Percentiles rank a stretch among this genome's conserved stretches.
Evolutionary conservation across 1,140 invertebrate species (phyloP).

Genomic region (Drosophila albomicans): DNA sequence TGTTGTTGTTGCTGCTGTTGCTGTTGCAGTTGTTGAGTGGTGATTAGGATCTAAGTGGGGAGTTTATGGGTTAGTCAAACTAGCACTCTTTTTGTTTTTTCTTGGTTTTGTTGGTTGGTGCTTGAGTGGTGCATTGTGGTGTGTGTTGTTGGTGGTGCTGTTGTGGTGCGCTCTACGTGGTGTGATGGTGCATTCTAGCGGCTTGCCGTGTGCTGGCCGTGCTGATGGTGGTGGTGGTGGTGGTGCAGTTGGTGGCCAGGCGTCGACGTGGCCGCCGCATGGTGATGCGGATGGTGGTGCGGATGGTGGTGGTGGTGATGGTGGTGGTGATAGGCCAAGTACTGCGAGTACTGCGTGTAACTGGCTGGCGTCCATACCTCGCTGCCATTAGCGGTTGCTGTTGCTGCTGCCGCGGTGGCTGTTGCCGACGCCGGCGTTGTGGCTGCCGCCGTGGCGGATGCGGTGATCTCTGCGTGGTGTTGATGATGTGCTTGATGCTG

Average conservation of each 20-base stretch:
- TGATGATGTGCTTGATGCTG: slow-evolving; percentile 57
- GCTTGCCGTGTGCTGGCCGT: slow-evolving; percentile 66
- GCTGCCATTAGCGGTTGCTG: slow-evolving; percentile 59
- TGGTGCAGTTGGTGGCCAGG: slow-evolving; percentile 59
- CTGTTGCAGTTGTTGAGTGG: slow-evolving; percentile 55
- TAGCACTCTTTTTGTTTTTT: slow-evolving; percentile 27
- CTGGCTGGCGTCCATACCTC: slow-evolving; percentile 85
- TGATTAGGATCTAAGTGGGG: slow-evolving; percentile 74
- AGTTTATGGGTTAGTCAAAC: slow-evolving; percentile 68
- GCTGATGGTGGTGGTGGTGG: slow-evolving; percentile 73
- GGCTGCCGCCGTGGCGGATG: slow-evolving; percentile 35
- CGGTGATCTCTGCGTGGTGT: slow-evolving; percentile 44
- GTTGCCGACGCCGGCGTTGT: slow-evolving; percentile 38
- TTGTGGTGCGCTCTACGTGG: slow-evolving; percentile 66
- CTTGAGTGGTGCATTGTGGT: slow-evolving; percentile 27
- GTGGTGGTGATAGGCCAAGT: slow-evolving; percentile 83
- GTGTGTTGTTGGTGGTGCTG: slow-evolving; percentile 64
- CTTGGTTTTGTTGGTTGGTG: slow-evolving; percentile 23
- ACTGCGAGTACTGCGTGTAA: slow-evolving; percentile 85
- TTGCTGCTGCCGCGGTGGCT: slow-evolving; percentile 49
- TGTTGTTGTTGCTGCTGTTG: slow-evolving; percentile 75
- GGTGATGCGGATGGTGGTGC: slow-evolving; percentile 34
- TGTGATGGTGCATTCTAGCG: slow-evolving; percentile 48
- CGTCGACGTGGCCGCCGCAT: slow-evolving; percentile 64
- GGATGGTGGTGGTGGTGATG: slow-evolving; percentile 69